phyloP scores from a whole-genome alignment of 2,888 invertebrate genomes.

The Magallana nippona region DNA sequence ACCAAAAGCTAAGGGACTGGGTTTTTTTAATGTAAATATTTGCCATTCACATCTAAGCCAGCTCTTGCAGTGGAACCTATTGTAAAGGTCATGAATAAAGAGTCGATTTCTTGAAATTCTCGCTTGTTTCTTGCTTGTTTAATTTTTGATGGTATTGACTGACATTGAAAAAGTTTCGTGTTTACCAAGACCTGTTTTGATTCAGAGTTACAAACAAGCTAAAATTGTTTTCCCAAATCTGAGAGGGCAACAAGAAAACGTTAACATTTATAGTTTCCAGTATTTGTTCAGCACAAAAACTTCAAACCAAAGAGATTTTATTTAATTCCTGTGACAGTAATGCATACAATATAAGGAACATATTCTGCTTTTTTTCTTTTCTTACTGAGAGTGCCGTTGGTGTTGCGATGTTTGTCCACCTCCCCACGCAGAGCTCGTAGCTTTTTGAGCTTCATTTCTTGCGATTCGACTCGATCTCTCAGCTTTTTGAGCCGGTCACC shows the following conservation, averaged over 20 bases:
- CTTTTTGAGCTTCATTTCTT: slow-evolving; percentile 95
- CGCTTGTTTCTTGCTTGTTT: not conserved
- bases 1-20: not conserved
- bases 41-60: not conserved
- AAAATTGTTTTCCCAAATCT: not conserved
- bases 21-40: slow-evolving; percentile 15
- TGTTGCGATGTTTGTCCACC: slow-evolving; percentile 94
- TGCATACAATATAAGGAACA: not conserved
- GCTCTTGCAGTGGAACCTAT: not conserved
- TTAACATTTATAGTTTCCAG: not conserved
- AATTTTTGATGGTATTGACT: not conserved
- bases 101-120: not conserved
- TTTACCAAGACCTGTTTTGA: not conserved
- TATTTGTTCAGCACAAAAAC: not conserved
- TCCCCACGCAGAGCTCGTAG: slow-evolving; percentile 95
- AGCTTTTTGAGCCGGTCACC: slow-evolving; percentile 92
- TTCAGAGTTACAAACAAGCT: slow-evolving; percentile 1
- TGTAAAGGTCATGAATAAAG: not conserved
- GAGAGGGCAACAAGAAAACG: not conserved
- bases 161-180: not conserved
- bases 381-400: slow-evolving; percentile 80
- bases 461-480: slow-evolving; percentile 94
- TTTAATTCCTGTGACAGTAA: not conserved
- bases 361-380: slow-evolving; percentile 16
- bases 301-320: not conserved